These are phyloP conservation scores for Enteromius mattozi DNA, from an alignment of 2,797 vertebrate genomes.

Conservation along the genomic window DNA sequence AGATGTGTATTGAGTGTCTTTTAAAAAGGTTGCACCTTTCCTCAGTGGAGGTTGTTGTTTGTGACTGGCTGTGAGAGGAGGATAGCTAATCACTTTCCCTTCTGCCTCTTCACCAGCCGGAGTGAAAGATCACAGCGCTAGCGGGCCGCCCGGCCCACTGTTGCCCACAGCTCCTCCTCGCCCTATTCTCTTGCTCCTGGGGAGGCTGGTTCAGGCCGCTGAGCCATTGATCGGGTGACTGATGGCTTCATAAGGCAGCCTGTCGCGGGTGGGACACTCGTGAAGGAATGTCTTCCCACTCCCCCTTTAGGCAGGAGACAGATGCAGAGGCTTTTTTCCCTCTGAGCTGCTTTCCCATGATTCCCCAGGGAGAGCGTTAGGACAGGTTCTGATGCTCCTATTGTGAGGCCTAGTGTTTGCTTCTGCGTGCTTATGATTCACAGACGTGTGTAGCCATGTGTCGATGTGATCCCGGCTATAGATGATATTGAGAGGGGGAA, in stretches of 20 bases:
- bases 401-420: conserved; percentile 69
- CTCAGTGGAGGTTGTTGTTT: conserved; percentile 8
- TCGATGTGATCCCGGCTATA: conserved; percentile 61
- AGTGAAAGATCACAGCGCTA: conserved; percentile 79
- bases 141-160: conserved; percentile 60
- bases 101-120: conserved; percentile 75
- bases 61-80: conserved; percentile 66
- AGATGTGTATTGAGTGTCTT: conserved; percentile 51
- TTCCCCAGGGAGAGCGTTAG: conserved; percentile 74
- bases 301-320: conserved; percentile 75
- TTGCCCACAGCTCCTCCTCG: conserved; percentile 58
- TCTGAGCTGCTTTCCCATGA: conserved; percentile 74
- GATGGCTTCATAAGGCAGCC: conserved; percentile 82
- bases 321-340: conserved; percentile 74
- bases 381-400: conserved; percentile 75
- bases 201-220: conserved; percentile 73
- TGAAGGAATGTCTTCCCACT: conserved; percentile 65
- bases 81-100: conserved; percentile 82
- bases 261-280: conserved; percentile 56
- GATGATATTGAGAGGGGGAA: not conserved
- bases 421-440: conserved; percentile 57
- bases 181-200: conserved; percentile 70
- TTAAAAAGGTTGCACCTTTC: conserved; percentile 29
- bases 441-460: conserved; percentile 32
- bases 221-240: conserved; percentile 78